Evolutionary conservation across 1,140 invertebrate species (phyloP), one percentile per base, ranked within the genome.

Genomic region (Orius insidiosus): DNA sequence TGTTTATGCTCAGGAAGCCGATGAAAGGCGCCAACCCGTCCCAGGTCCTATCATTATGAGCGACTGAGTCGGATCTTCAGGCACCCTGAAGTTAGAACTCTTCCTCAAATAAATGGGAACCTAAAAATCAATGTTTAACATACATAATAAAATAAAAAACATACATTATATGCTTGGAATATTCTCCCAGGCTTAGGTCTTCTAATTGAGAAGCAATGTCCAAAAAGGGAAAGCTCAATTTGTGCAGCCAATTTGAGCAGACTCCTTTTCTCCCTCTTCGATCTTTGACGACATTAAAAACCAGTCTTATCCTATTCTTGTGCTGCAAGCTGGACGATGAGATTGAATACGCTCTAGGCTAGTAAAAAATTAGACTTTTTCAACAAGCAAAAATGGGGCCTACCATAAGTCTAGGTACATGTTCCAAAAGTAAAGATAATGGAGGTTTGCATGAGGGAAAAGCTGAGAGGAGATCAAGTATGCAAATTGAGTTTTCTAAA

Each of bases 11-110:
- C 24, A 24, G 24, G 24, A 49, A 54, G 56, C 57, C 67, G 49
- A 72, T 70, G 58, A 85, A 92, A 1, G 86, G 85, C 6, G 85
- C 75, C 15, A 88, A 9, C 85, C 87, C 24, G 84, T 87, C 10
- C 87, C 87, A 48, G 84, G 74, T 4, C 78, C 80, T 50, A 92
- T 74, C 60, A 90, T 71, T 49, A 90, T 72, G 31, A 85, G 58
- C 33, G 80, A 78, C 55, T 39, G 63, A 54, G 49, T 59, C 51
- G 60, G 54, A 65, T 69, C 68, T 50, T 55, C 60, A 54, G 59
- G 72, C 56, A 66, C 74, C 49, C 57, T 61, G 61, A 74, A 81
- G 57, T 50, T 58, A 52, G 58, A 74, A 55, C 58, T 72, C 58
- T 65, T 70, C 60, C 73, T 70, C 52, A 70, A 72, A 70, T 73